Evolutionary conservation across 2,797 vertebrate species (phyloP).

Genomic region (Megaceryle alcyon): DNA sequence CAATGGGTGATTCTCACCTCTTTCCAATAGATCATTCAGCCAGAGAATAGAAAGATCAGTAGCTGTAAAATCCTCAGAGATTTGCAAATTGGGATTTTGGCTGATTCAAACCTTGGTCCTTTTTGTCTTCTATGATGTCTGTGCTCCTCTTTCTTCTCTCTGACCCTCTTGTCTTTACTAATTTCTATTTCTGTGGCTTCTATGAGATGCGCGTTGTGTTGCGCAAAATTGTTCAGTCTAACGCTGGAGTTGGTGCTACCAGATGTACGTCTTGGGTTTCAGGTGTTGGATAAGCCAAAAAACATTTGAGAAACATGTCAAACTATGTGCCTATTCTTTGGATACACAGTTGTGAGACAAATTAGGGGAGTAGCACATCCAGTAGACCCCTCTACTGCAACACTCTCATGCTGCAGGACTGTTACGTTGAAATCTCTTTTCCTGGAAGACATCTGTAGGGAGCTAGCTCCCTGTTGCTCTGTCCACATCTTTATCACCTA

Average conservation of each 20-base stretch:
- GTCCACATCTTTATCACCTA: not conserved
- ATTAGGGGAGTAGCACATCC: not conserved
- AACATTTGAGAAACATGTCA: not conserved
- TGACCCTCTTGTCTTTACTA: not conserved
- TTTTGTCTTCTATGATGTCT: not conserved
- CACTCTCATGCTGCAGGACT: not conserved
- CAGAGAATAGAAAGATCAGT: not conserved
- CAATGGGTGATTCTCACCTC: not conserved
- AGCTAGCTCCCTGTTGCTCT: not conserved
- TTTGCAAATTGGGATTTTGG: not conserved
- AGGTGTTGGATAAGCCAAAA: not conserved
- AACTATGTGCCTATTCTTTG: not conserved
- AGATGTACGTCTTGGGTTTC: not conserved
- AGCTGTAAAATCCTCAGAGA: not conserved
- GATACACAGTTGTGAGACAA: not conserved
- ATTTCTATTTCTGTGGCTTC: not conserved
- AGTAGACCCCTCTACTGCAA: not conserved
- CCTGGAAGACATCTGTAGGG: not conserved
- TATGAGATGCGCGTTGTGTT: not conserved
- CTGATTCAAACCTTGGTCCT: not conserved
- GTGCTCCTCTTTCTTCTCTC: not conserved
- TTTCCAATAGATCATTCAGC: not conserved
- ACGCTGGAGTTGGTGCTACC: not conserved
- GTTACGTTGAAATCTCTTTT: conserved; percentile 16
- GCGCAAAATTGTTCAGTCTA: not conserved